Evolutionary conservation across 2,888 invertebrate species (phyloP).

Genomic region (Galeopsomyia nigrocyanea): DNA sequence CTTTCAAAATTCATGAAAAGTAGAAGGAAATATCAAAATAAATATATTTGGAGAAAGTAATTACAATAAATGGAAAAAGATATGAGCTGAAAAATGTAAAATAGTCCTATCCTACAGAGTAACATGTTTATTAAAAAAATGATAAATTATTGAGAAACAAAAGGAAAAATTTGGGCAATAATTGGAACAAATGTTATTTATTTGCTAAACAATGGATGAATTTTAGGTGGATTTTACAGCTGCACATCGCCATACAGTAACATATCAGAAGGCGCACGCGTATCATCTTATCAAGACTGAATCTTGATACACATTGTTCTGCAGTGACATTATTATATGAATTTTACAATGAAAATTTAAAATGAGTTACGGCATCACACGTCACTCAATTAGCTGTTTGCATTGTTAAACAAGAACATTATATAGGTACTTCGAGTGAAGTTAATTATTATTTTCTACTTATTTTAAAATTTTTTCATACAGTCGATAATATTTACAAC

Average conservation of each 20-base stretch:
- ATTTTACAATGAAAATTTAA: slow-evolving; percentile 36
- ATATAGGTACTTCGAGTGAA: slow-evolving; percentile 39
- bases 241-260: slow-evolving; percentile 15
- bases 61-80: not conserved
- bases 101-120: not conserved
- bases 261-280: slow-evolving; percentile 7
- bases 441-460: slow-evolving; percentile 44
- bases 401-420: slow-evolving; percentile 23
- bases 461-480: slow-evolving; percentile 50
- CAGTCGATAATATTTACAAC: slow-evolving; percentile 52
- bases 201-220: slow-evolving; percentile 62
- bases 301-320: slow-evolving; percentile 34
- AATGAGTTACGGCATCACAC: not conserved
- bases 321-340: slow-evolving; percentile 37
- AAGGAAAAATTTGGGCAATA: slow-evolving; percentile 5
- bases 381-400: not conserved
- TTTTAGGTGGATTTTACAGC: slow-evolving; percentile 41
- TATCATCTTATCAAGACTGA: slow-evolving; percentile 16
- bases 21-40: too few species aligned
- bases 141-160: not conserved
- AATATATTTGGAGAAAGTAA: not conserved
- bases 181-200: slow-evolving; percentile 66
- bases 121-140: not conserved
- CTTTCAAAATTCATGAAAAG: too few species aligned
- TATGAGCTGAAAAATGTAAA: not conserved